Conservation (phyloP, 2,113 vertebrate species). For the Ariopsis seemanni region DNA sequence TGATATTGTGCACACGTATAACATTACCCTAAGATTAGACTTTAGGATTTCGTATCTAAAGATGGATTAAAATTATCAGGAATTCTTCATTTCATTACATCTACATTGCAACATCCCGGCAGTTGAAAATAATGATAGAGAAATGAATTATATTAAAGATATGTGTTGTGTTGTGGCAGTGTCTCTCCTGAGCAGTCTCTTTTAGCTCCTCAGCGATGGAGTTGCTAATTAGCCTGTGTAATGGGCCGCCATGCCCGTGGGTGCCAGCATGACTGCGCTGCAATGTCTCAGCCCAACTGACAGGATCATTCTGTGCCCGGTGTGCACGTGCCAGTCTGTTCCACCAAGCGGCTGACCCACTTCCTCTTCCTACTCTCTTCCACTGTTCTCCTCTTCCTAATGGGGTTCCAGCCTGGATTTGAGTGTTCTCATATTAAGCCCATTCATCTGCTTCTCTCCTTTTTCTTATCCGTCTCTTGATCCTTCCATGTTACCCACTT, state of each 20-base stretch:
- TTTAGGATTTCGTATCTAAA: too few relatives aligned
- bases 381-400: conserved; percentile 27
- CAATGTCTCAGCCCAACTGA: conserved; percentile 49
- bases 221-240: conserved; percentile 60
- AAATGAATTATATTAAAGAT: not conserved
- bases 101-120: not conserved
- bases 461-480: not conserved
- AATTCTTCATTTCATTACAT: not conserved
- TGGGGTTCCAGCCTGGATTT: conserved; percentile 13
- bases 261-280: conserved; percentile 48
- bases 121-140: not conserved
- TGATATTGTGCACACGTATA: not conserved
- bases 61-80: not conserved
- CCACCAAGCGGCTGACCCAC: conserved; percentile 57
- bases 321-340: conserved; percentile 41
- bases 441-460: not conserved
- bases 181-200: conserved; percentile 42
- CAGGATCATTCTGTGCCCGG: conserved; percentile 29
- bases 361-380: conserved; percentile 34
- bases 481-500: not conserved
- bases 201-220: conserved; percentile 42
- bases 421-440: not conserved
- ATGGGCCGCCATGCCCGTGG: conserved; percentile 58
- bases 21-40: too few relatives aligned
- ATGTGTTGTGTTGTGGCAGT: not conserved